These are phyloP conservation scores for Bembecia ichneumoniformis DNA, from an alignment of 2,888 invertebrate species.

Conservation along the genomic window DNA sequence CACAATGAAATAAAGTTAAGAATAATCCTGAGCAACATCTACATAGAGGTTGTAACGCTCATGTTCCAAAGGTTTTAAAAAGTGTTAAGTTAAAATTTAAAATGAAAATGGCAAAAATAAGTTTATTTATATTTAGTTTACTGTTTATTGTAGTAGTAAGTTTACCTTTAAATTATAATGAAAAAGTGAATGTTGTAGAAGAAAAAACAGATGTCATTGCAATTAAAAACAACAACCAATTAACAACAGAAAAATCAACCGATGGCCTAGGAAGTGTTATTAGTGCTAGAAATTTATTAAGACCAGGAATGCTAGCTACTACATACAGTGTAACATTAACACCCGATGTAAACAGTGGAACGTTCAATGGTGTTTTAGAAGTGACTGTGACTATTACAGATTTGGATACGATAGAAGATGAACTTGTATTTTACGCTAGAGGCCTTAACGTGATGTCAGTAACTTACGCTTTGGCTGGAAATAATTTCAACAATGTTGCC, in stretches of 20 bases:
- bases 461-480: conserved; percentile 20
- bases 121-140: no score
- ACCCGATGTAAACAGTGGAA: conserved; percentile 18
- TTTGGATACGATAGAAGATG: conserved; percentile 21
- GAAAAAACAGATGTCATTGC: background rate
- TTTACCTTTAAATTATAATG: no score
- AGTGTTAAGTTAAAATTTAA: no score
- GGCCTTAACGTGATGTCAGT: conserved; percentile 28
- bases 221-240: background rate
- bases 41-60: no score
- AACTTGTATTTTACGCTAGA: conserved; percentile 24
- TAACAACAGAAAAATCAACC: background rate
- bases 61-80: no score
- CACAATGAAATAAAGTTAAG: background rate
- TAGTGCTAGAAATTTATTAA: conserved; percentile 10
- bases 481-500: conserved; percentile 11
- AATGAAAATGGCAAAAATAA: no score
- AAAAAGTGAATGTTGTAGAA: background rate
- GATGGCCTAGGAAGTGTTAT: background rate
- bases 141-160: no score
- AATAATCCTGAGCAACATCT: conserved; percentile 2
- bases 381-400: conserved; percentile 25
- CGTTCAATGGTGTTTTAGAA: conserved; percentile 26
- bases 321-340: conserved; percentile 28
- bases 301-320: conserved; percentile 33